These are phyloP conservation scores for Pachydiplax longipennis DNA, from an alignment of 2,888 invertebrate species.

Conservation along the genomic window DNA sequence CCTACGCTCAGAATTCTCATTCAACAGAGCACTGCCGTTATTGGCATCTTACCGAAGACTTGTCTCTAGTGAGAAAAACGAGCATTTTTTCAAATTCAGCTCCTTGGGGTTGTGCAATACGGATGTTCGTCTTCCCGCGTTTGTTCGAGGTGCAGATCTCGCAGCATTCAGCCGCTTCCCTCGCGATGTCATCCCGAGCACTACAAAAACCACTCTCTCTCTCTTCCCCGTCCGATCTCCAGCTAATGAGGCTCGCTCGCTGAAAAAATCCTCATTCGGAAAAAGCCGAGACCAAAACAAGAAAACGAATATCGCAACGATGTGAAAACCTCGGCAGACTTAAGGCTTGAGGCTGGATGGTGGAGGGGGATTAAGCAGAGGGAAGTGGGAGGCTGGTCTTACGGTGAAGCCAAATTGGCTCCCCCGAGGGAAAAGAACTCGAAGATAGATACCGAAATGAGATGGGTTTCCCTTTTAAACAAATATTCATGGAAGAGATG, in stretches of 20 bases:
- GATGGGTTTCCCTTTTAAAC: too few species aligned
- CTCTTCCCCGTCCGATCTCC: neutral
- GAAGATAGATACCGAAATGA: too few species aligned
- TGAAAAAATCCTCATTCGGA: neutral
- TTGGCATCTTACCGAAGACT: neutral
- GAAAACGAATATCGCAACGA: neutral
- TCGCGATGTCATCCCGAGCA: neutral
- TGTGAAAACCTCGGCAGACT: neutral
- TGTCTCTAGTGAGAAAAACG: neutral
- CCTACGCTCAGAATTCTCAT: neutral
- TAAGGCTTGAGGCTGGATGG: neutral
- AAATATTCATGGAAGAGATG: too few species aligned
- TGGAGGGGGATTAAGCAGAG: neutral
- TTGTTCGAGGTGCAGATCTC: neutral
- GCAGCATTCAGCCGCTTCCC: neutral
- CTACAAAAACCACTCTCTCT: neutral
- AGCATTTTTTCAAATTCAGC: neutral
- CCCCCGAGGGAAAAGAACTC: neutral
- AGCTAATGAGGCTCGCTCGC: neutral
- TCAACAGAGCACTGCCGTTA: neutral
- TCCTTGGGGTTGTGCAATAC: neutral
- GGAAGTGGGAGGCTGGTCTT: neutral
- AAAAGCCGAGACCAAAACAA: neutral
- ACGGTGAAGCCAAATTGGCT: neutral
- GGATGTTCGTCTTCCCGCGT: neutral